Percentiles rank a stretch among this genome's conserved stretches.
phyloP scores from a whole-genome alignment of 1,140 invertebrate genomes.

The Drosophila tristis region DNA sequence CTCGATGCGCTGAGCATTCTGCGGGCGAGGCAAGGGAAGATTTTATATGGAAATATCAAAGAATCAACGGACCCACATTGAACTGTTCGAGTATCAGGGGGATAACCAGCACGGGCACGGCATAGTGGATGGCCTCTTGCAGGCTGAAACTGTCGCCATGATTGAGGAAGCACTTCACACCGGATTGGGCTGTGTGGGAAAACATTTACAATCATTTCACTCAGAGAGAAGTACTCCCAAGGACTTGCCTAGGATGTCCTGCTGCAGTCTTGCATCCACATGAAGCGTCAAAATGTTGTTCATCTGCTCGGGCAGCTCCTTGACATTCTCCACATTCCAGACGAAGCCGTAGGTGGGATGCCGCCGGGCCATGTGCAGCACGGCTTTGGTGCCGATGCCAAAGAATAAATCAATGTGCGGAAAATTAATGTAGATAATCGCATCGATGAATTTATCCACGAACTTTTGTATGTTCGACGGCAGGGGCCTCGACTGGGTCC shows the following conservation, averaged over 20 bases:
- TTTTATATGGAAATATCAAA: neutral
- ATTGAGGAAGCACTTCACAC: conserved; percentile 85
- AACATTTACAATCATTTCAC: neutral
- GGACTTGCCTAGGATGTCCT: conserved; percentile 70
- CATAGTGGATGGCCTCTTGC: conserved; percentile 86
- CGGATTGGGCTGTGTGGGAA: conserved; percentile 81
- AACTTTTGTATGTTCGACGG: conserved; percentile 41
- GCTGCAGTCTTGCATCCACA: conserved; percentile 41
- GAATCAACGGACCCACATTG: conserved; percentile 41
- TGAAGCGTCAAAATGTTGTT: conserved; percentile 37
- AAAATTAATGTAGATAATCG: conserved; percentile 75
- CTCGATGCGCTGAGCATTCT: conserved; percentile 67
- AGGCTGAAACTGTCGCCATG: conserved; percentile 86
- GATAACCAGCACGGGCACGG: conserved; percentile 87
- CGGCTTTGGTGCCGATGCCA: conserved; percentile 1
- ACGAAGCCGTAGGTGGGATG: conserved; percentile 66
- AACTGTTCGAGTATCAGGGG: conserved; percentile 88
- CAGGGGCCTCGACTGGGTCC: conserved; percentile 51
- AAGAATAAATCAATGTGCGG: conserved; percentile 40
- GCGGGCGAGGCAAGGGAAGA: neutral
- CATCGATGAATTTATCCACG: conserved; percentile 56
- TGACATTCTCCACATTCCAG: conserved; percentile 69
- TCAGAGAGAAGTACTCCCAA: neutral
- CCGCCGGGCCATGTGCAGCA: conserved; percentile 40
- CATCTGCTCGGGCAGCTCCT: neutral